Percentiles rank a stretch among this genome's conserved stretches.
These are phyloP conservation scores for Centrocercus urophasianus DNA, from an alignment of 2,113 vertebrate genomes.

Conservation along the genomic window DNA sequence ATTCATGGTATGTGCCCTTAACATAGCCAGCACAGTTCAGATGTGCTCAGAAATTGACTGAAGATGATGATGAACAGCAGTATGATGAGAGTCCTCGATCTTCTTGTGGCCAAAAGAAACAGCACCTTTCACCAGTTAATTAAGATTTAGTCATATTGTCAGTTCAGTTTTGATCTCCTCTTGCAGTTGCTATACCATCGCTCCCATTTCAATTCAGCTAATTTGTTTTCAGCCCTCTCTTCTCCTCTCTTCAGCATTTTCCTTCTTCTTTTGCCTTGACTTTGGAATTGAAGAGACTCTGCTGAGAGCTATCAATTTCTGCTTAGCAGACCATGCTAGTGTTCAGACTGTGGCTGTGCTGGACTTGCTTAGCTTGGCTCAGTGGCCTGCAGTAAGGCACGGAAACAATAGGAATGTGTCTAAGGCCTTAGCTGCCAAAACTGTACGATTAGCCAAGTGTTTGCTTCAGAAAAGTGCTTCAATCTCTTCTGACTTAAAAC, in stretches of 20 bases:
- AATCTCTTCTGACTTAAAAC: background rate
- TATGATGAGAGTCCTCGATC: background rate
- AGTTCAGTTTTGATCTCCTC: constrained; percentile 4
- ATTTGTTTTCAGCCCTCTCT: background rate
- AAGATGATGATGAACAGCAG: background rate
- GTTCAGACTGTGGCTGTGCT: background rate
- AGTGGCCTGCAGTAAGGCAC: background rate
- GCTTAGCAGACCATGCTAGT: background rate
- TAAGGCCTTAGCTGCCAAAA: background rate
- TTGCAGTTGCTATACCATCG: background rate
- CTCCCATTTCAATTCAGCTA: background rate
- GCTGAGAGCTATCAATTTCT: background rate
- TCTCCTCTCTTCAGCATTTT: background rate
- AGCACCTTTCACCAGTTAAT: background rate
- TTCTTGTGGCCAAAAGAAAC: background rate
- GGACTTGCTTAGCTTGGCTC: background rate
- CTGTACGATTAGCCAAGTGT: background rate
- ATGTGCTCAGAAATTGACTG: background rate
- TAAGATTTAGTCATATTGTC: background rate
- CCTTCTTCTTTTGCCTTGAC: background rate
- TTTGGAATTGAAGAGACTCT: background rate
- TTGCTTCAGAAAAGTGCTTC: background rate
- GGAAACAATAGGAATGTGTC: background rate
- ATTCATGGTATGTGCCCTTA: background rate
- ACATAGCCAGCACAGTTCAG: background rate